Conservation (phyloP, 2,797 vertebrate genomes). For the Sylvilagus floridanus region DNA sequence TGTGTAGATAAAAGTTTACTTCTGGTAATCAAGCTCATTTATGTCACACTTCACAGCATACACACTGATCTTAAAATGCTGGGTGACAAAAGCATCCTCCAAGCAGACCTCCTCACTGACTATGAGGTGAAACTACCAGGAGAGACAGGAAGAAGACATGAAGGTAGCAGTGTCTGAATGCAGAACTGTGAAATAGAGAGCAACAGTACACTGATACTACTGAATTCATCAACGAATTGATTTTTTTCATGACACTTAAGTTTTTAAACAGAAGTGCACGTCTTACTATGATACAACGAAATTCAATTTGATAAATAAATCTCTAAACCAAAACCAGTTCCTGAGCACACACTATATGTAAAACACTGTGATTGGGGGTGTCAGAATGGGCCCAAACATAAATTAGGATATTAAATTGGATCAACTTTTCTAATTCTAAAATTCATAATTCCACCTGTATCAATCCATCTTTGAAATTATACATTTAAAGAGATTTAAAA, state of each 20-base stretch:
- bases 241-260: background rate
- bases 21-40: slow-evolving; percentile 43
- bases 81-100: background rate
- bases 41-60: background rate
- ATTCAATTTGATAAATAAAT: slow-evolving; percentile 47
- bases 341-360: background rate
- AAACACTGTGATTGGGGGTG: background rate
- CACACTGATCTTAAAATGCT: slow-evolving; percentile 13
- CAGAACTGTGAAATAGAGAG: background rate
- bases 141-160: background rate
- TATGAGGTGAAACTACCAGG: slow-evolving; percentile 46
- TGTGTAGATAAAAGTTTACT: background rate
- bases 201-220: background rate
- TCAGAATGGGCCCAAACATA: background rate
- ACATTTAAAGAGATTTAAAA: background rate
- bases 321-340: slow-evolving; percentile 4
- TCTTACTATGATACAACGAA: background rate
- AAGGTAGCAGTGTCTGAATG: background rate
- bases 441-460: slow-evolving; percentile 5
- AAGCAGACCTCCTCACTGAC: background rate
- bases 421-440: slow-evolving; percentile 21
- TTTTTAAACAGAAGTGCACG: slow-evolving; percentile 28
- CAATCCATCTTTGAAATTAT: slow-evolving; percentile 36
- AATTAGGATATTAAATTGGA: slow-evolving; percentile 43
- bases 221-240: slow-evolving; percentile 2